These are phyloP conservation scores for Tetrao urogallus DNA, from an alignment of 2,113 vertebrate species.

Conservation along the genomic window DNA sequence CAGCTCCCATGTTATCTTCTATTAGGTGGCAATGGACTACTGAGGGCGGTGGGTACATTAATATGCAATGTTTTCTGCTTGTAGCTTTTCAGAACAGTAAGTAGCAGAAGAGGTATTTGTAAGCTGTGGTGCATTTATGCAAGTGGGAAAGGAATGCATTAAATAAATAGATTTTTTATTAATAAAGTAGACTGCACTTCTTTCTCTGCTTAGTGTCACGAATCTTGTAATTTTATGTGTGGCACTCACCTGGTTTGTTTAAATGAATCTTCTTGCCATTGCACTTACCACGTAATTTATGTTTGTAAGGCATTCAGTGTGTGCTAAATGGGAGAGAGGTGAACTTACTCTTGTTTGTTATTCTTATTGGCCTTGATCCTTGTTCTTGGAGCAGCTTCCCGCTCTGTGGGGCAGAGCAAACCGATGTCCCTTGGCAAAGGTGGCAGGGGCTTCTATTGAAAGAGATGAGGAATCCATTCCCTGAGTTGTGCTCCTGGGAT, in stretches of 20 bases:
- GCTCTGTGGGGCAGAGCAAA: neutral
- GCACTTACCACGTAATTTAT: neutral
- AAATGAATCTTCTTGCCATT: slow-evolving; percentile 51
- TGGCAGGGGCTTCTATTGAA: neutral
- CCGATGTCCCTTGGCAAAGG: neutral
- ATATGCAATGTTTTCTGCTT: neutral
- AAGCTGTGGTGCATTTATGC: slow-evolving; percentile 20
- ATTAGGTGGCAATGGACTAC: neutral
- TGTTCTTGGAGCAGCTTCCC: neutral
- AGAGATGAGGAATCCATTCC: neutral
- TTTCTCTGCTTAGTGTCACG: slow-evolving; percentile 34
- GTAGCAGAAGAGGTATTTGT: slow-evolving; percentile 21
- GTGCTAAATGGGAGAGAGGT: neutral
- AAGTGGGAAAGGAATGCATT: slow-evolving; percentile 26
- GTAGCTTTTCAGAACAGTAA: slow-evolving; percentile 21
- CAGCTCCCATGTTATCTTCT: neutral
- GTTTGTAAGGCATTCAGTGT: slow-evolving; percentile 49
- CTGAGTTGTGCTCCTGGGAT: neutral
- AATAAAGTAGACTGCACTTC: neutral
- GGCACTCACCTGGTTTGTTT: slow-evolving; percentile 23
- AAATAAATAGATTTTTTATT: slow-evolving; percentile 16
- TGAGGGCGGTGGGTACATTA: slow-evolving; percentile 1
- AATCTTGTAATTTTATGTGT: slow-evolving; percentile 10
- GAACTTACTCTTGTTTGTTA: slow-evolving; percentile 15
- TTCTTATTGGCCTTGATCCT: slow-evolving; percentile 4